Evolutionary conservation across 2,113 vertebrate species (phyloP), one percentile per base, ranked within the genome.

Genomic region (Equus przewalskii): DNA sequence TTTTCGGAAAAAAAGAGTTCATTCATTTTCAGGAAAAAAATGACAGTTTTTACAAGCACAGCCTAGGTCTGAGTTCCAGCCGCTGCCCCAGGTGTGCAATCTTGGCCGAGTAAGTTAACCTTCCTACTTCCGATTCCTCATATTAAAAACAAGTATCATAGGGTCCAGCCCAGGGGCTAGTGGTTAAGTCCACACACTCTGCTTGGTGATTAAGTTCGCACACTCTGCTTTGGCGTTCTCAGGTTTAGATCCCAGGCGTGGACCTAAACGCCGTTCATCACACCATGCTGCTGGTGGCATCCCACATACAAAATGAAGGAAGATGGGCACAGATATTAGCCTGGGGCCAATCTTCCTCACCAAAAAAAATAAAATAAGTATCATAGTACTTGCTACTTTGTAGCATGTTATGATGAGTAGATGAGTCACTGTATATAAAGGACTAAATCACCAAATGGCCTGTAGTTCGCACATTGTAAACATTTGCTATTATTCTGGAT

Each of bases 401-500:
- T 28, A 3, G 1, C 4, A n/a, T 41, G 8, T 51, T 92, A 33
- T 49, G 21, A 62, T 15, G 10, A 64, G 83, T 78, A 72, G 54
- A 21, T 75, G 26, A 83, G 51, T 83, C 21, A 54, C 10, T 49
- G 51, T 15, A 28, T 13, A 21, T 70, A 73, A 83, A 93, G 26
- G 6, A 62, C 26, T 82, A 49, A 89, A 28, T 76, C 65, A 76
- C 60, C 67, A 58, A 86, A 36, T 79, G 4, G 28, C 14, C 33
- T 73, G 3, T 46, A 70, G 46, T 51, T 56, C 92, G 14, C 41
- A 64, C 19, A 33, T 28, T 72, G 18, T 70, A 72, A 88, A 49
- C 14, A 80, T 70, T 90, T 60, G 15, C 26, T 70, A 51, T 91
- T 85, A 88, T 94, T 83, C 75, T 94, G 46, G 30, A 75, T 80